Conservation (phyloP, 2,888 invertebrate species). For the Plebejus argus region DNA sequence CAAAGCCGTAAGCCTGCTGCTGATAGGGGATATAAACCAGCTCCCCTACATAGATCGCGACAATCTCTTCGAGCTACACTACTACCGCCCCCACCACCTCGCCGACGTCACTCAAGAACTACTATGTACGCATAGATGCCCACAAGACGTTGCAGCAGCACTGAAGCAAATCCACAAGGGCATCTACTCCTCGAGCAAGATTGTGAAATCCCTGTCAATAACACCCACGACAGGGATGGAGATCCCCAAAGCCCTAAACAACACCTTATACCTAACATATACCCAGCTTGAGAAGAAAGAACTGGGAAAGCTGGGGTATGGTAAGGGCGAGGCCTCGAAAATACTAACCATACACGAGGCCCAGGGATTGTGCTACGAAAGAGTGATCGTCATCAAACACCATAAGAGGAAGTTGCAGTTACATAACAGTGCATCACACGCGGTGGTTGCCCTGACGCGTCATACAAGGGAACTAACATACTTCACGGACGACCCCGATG, state of each 20-base stretch:
- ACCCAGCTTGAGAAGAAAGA: neutral
- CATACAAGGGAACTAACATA: too few relatives aligned
- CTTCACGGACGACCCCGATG: too few relatives aligned
- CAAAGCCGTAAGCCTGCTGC: constrained; percentile 37
- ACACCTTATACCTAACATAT: neutral
- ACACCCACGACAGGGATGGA: neutral
- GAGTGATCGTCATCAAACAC: neutral
- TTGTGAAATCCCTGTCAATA: neutral
- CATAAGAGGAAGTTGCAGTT: neutral
- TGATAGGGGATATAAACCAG: constrained; percentile 46
- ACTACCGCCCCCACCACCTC: too few relatives aligned
- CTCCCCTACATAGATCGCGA: too few relatives aligned
- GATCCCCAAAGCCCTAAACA: neutral
- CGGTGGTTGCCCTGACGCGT: too few relatives aligned
- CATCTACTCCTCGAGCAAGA: neutral
- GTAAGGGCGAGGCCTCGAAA: neutral
- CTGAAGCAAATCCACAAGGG: neutral
- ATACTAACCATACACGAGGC: neutral
- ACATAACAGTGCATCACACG: too few relatives aligned
- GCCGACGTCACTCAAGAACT: constrained; percentile 22
- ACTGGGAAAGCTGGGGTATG: neutral
- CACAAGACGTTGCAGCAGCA: neutral
- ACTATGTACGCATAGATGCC: neutral
- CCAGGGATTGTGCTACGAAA: too few relatives aligned
- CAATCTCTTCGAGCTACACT: too few relatives aligned